These are phyloP conservation scores for Proterorhinus semilunaris DNA, from an alignment of 2,113 vertebrate species.

Conservation along the genomic window DNA sequence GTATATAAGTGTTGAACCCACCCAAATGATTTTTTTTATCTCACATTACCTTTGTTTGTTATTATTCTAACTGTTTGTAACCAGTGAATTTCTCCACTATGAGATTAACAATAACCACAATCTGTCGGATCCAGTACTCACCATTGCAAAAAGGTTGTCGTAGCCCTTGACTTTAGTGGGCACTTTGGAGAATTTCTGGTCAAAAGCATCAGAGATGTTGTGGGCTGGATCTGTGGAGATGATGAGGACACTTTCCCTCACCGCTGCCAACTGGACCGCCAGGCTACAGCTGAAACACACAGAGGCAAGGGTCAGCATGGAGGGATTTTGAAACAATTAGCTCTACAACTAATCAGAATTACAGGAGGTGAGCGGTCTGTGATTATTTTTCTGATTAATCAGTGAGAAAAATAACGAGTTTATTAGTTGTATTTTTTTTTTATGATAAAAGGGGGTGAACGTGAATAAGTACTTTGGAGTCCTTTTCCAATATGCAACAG, in stretches of 20 bases:
- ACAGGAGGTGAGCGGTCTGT: too few relatives aligned
- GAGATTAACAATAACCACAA: neutral
- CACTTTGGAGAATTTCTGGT: constrained; percentile 97
- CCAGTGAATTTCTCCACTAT: neutral
- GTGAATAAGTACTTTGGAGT: too few relatives aligned
- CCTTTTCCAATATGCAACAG: too few relatives aligned
- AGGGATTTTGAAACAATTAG: neutral
- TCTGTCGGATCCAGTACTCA: constrained; percentile 58
- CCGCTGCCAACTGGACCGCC: constrained; percentile 90
- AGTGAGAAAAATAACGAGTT: too few relatives aligned
- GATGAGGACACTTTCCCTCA: constrained; percentile 96
- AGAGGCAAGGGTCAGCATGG: neutral
- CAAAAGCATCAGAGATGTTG: constrained; percentile 96
- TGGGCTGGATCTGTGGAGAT: constrained; percentile 97
- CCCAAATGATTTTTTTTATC: too few relatives aligned
- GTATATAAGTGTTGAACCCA: too few relatives aligned
- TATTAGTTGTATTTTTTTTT: too few relatives aligned
- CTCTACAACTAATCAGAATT: too few relatives aligned
- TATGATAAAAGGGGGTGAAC: too few relatives aligned
- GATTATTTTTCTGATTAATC: too few relatives aligned
- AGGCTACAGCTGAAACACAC: constrained; percentile 84
- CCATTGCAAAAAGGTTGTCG: constrained; percentile 97
- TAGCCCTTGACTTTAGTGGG: constrained; percentile 95
- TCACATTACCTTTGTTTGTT: too few relatives aligned
- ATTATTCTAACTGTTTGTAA: too few relatives aligned